Conservation (phyloP, 1,140 invertebrate genomes). For the Lucilia cuprina region DNA sequence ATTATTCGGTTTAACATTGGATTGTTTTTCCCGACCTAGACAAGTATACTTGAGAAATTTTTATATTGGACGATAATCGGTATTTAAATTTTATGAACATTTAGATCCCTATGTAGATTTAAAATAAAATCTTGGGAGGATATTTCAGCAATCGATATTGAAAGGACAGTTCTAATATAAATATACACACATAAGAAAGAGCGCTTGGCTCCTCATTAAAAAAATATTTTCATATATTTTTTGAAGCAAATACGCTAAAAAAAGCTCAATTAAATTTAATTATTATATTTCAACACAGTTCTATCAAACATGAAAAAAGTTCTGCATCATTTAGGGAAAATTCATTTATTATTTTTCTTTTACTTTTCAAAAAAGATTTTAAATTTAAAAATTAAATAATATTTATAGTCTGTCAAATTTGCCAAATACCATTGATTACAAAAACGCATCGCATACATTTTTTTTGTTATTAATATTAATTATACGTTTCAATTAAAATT, state of each 20-base stretch:
- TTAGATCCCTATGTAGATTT: no score
- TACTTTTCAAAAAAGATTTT: no score
- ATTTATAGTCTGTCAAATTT: background rate
- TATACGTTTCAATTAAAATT: conserved; percentile 12
- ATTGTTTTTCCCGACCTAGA: no score
- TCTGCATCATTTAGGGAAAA: background rate
- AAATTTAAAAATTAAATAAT: background rate
- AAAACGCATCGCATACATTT: background rate
- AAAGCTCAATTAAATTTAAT: background rate
- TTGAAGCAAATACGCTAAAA: background rate
- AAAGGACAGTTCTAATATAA: background rate
- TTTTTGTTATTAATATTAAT: background rate
- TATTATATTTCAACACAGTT: background rate
- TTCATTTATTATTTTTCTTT: no score
- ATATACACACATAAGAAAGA: background rate
- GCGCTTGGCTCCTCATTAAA: background rate
- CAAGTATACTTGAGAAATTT: no score
- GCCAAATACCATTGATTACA: background rate
- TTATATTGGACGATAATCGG: no score
- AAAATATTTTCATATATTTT: background rate
- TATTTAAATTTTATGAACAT: no score
- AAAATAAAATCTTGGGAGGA: no score
- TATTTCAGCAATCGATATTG: background rate
- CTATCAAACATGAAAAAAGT: background rate
- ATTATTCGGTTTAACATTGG: no score